Conservation (phyloP, 2,888 invertebrate genomes). For the Sycophila texana region DNA sequence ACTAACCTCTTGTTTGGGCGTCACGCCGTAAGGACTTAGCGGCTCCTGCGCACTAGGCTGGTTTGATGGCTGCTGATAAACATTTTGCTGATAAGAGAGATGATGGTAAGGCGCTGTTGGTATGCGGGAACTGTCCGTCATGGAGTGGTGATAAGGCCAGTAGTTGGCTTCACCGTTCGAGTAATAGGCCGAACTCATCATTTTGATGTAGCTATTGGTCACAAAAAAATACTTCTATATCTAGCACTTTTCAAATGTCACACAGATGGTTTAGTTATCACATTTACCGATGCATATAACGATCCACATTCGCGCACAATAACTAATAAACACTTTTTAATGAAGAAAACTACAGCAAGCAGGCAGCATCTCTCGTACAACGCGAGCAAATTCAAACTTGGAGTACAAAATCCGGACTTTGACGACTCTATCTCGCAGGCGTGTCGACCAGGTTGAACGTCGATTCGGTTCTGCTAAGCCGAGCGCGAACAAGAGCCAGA, state of each 20-base stretch:
- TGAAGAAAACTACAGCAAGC: too few species aligned
- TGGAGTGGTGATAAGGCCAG: constrained; percentile 60
- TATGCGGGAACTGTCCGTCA: not conserved
- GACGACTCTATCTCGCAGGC: constrained; percentile 49
- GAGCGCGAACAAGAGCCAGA: constrained; percentile 15
- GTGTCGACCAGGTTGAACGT: constrained; percentile 61
- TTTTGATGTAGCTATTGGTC: constrained; percentile 38
- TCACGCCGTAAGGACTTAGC: constrained; percentile 52
- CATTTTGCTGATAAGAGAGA: not conserved
- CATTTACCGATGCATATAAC: not conserved
- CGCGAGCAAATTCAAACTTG: too few species aligned
- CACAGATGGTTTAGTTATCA: not conserved
- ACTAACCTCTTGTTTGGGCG: constrained; percentile 14
- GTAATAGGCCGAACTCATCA: constrained; percentile 65
- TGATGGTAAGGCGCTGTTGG: not conserved
- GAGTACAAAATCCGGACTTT: not conserved
- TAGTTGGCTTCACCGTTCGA: constrained; percentile 60
- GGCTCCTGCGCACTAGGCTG: constrained; percentile 6
- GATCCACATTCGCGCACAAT: not conserved
- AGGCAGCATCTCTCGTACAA: too few species aligned
- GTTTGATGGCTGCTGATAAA: not conserved
- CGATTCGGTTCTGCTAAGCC: constrained; percentile 59
- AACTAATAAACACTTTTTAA: not conserved
- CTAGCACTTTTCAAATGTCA: not conserved
- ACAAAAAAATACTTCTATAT: too few species aligned